Evolutionary conservation across 2,797 vertebrate species (phyloP).

Genomic region (Alectoris magna): DNA sequence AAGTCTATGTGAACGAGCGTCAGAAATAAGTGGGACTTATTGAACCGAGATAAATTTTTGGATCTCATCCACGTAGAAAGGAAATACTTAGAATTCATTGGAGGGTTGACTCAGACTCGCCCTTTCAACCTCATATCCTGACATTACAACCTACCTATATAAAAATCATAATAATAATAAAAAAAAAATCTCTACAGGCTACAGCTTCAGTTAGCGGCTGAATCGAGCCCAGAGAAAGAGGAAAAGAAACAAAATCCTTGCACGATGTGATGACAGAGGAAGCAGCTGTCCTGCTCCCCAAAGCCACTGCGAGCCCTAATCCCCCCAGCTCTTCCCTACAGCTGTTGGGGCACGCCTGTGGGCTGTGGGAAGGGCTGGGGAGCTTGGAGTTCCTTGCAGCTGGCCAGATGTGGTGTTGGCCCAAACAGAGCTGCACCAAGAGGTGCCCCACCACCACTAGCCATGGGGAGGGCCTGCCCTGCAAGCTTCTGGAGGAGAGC

Average conservation of each 20-base stretch:
- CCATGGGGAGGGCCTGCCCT: background rate
- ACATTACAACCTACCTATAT: conserved; percentile 18
- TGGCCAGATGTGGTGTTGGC: background rate
- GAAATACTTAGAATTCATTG: conserved; percentile 55
- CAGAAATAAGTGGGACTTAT: conserved; percentile 53
- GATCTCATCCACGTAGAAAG: conserved; percentile 46
- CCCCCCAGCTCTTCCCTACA: background rate
- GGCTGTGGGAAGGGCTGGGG: background rate
- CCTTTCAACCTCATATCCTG: conserved; percentile 56
- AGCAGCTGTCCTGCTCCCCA: background rate
- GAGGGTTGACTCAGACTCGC: conserved; percentile 50
- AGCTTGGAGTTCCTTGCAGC: background rate
- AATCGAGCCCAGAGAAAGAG: background rate
- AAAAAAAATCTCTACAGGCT: background rate
- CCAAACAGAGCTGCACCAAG: background rate
- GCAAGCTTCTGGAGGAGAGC: background rate
- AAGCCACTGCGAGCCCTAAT: accelerated
- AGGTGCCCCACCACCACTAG: accelerated
- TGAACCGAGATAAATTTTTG: conserved; percentile 57
- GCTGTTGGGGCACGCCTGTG: accelerated
- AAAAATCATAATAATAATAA: background rate
- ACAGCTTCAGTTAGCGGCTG: background rate
- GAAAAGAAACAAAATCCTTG: background rate
- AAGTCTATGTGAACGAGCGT: conserved; percentile 27
- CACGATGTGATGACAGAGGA: background rate